Conservation (phyloP, 2,888 invertebrate species). For the Notocelia uddmanniana region DNA sequence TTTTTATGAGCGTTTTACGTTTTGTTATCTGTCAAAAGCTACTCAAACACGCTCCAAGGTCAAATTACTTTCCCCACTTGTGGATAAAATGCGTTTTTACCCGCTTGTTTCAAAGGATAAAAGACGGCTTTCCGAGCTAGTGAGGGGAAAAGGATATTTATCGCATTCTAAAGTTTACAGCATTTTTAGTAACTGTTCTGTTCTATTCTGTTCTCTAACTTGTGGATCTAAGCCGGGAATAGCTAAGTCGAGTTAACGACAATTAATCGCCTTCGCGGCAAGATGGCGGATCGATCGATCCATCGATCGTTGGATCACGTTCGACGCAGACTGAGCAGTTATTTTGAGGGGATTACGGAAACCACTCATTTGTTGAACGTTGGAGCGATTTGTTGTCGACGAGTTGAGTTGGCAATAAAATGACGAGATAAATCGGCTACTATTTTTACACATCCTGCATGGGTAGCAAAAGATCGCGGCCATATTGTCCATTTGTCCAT, state of each 20-base stretch:
- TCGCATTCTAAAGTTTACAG: too few species aligned
- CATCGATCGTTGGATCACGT: neutral
- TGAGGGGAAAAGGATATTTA: too few species aligned
- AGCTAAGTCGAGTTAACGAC: conserved; percentile 32
- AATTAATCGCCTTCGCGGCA: conserved; percentile 30
- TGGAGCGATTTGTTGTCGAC: neutral
- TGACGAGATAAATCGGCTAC: neutral
- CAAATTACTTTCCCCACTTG: too few species aligned
- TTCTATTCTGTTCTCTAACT: conserved; percentile 7
- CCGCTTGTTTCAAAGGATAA: too few species aligned
- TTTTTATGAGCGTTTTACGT: too few species aligned
- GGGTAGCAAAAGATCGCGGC: too few species aligned
- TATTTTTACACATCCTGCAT: too few species aligned
- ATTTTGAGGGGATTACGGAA: neutral
- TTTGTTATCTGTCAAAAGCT: too few species aligned
- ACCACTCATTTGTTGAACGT: neutral
- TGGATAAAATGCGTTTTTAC: too few species aligned
- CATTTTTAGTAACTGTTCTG: neutral
- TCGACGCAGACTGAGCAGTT: neutral
- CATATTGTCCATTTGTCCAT: too few species aligned
- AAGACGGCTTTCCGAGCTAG: too few species aligned
- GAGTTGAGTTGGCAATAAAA: neutral
- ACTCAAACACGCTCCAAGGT: too few species aligned
- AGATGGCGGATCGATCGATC: conserved; percentile 9
- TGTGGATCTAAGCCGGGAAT: conserved; percentile 18